phyloP scores from a whole-genome alignment of 2,113 vertebrate species.

The Odontesthes bonariensis region DNA sequence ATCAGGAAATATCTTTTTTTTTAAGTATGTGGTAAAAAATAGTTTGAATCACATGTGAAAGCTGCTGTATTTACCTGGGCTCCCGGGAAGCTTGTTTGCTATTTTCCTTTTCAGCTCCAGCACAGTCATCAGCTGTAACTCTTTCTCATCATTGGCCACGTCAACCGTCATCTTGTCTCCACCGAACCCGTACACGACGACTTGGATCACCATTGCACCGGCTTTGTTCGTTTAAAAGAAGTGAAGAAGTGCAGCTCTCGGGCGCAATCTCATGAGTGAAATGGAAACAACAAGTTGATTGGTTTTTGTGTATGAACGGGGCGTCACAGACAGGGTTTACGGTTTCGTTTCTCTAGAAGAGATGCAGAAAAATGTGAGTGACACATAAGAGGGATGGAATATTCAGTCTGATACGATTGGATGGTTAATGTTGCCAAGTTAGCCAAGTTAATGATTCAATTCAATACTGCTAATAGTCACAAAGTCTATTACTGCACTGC shows the following conservation, averaged over 20 bases:
- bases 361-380: neutral
- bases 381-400: too few species aligned
- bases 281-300: neutral
- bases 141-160: conserved; percentile 62
- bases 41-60: neutral
- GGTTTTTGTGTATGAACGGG: neutral
- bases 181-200: conserved; percentile 38
- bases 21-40: too few species aligned
- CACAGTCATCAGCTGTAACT: conserved; percentile 62
- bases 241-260: neutral
- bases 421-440: too few species aligned
- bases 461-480: too few species aligned
- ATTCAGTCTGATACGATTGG: too few species aligned
- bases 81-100: rapidly evolving
- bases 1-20: too few species aligned
- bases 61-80: rapidly evolving
- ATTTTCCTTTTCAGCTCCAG: conserved; percentile 60
- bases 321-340: neutral
- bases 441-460: too few species aligned
- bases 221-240: neutral
- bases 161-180: conserved; percentile 61
- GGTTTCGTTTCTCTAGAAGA: neutral
- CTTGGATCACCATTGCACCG: neutral
- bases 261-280: neutral
- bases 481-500: too few species aligned